Evolutionary conservation across 2,888 invertebrate genomes (phyloP), one percentile per base, ranked within the genome.

Genomic region (Brachylomia viminalis): DNA sequence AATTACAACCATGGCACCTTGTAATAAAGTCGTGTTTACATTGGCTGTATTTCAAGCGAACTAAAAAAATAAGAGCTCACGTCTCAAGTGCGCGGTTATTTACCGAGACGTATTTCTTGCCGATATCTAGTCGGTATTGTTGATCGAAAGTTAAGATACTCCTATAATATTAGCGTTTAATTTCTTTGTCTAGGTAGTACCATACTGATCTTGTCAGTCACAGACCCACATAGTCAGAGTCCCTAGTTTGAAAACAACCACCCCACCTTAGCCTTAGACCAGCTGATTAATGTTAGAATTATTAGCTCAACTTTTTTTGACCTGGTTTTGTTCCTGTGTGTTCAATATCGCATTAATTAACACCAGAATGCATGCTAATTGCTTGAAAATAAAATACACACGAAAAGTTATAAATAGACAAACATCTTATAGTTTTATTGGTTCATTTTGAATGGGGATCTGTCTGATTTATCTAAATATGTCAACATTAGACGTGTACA

Each of bases 401-500:
- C 23, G 2, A 59, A 72, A 23, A 23, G 10, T 47, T 17, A 15
- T n/a, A 33, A 47, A 49, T 4, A 30, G 15, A 52, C 10, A 30
- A 15, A 8, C 45, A 20, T n/a, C 17, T 38, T 20, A 33, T 11
- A 72, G 1, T 42, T 20, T 17, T 61, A 61, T 38, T 62, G 61
- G n/a, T 61, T 66, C 5, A 45, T 59, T 20, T 38, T 62, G 23
- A 54, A 68, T 2, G 20, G 20, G 10, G 20, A 38, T 71, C 23
- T 23, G 23, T 76, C 0, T 74, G 65, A 83, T 77, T 77, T 72
- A 85, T 85, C 17, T 66, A 33, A 45, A 11, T 8, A n/a, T 65
- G 54, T 49, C 52, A 27, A 64, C 23, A 38, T 65, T 56, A 23
- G 74, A 77, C 62, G 47, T 66, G 7, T 70, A 81, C 66, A 72